A percentile compares a stretch with the other conserved stretches of the same genome.
These are phyloP conservation scores for Pelecanus crispus DNA, from an alignment of 2,113 vertebrate species.

Conservation along the genomic window DNA sequence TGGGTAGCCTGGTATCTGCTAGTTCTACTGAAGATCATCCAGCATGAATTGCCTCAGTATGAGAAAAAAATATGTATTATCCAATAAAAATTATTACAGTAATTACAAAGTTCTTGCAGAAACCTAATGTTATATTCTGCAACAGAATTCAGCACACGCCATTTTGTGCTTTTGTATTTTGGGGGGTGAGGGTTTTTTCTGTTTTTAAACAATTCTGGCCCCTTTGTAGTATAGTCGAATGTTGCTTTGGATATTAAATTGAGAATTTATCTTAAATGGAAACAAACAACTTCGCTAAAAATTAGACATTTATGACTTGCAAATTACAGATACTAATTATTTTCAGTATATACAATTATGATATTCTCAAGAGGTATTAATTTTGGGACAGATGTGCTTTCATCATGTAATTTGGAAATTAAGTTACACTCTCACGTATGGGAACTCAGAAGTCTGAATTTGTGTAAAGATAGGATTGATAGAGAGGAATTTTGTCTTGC, in stretches of 20 bases:
- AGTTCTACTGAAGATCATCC: background rate
- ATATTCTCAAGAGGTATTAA: slow-evolving; percentile 70
- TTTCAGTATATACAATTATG: slow-evolving; percentile 71
- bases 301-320: slow-evolving; percentile 71
- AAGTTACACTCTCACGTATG: slow-evolving; percentile 68
- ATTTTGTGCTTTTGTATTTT: background rate
- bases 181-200: background rate
- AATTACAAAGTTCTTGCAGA: background rate
- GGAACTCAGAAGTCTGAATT: slow-evolving; percentile 62
- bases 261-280: slow-evolving; percentile 70
- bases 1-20: background rate
- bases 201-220: slow-evolving; percentile 18
- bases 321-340: slow-evolving; percentile 71
- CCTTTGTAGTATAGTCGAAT: slow-evolving; percentile 2
- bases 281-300: slow-evolving; percentile 70
- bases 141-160: background rate
- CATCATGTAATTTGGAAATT: slow-evolving; percentile 69
- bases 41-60: background rate
- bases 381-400: slow-evolving; percentile 70
- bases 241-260: slow-evolving; percentile 66
- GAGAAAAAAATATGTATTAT: background rate
- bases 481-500: slow-evolving; percentile 60
- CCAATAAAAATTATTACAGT: background rate
- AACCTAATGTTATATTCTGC: background rate
- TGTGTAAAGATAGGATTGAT: slow-evolving; percentile 54